These are phyloP conservation scores for Nomada flava DNA, from an alignment of 2,888 invertebrate genomes.

Conservation along the genomic window DNA sequence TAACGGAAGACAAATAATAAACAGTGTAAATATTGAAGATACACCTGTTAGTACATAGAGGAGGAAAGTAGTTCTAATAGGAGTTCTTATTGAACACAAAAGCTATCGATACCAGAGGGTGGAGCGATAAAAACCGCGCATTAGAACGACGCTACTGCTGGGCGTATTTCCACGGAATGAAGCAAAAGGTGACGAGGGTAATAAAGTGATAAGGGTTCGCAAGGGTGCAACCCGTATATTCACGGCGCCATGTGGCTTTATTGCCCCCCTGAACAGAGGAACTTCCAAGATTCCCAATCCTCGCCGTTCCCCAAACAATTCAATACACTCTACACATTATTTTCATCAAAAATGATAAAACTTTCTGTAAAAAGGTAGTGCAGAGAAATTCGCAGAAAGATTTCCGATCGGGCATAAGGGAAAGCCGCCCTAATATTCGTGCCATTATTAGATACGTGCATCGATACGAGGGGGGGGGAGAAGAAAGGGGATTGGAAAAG, in stretches of 20 bases:
- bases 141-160: not conserved
- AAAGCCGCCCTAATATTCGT: conserved; percentile 42
- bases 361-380: no score
- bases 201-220: conserved; percentile 55
- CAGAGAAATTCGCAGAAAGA: no score
- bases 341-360: no score
- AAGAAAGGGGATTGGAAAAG: not conserved
- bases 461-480: not conserved
- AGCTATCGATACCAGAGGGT: not conserved
- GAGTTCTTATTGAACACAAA: not conserved
- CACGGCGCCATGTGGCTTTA: conserved; percentile 56
- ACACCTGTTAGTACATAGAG: no score
- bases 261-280: conserved; percentile 37
- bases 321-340: no score
- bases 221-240: conserved; percentile 37
- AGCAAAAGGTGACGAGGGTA: conserved; percentile 35
- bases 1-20: no score
- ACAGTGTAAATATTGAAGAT: no score
- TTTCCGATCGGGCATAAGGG: no score
- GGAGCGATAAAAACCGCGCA: conserved; percentile 15
- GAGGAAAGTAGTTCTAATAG: no score
- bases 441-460: conserved; percentile 47
- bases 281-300: not conserved
- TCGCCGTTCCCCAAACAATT: no score
- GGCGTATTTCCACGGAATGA: conserved; percentile 22